Conservation (phyloP, 2,888 invertebrate species). For the Cephus rjabovi region DNA sequence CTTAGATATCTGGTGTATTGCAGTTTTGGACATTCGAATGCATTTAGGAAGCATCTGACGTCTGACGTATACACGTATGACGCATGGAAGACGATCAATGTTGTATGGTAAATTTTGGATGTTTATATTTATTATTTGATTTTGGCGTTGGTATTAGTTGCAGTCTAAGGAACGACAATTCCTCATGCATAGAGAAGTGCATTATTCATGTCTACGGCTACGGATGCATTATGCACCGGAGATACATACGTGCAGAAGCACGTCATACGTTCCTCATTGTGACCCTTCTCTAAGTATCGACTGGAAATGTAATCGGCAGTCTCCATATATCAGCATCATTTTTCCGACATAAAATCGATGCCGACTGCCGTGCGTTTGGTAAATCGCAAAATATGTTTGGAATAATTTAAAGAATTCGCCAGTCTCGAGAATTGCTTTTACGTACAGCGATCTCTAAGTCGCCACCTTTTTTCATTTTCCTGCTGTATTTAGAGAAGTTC, state of each 20-base stretch:
- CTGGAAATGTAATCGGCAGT: neutral
- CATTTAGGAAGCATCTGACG: no score
- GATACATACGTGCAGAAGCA: neutral
- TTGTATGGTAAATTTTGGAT: neutral
- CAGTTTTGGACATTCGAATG: no score
- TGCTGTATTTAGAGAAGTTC: neutral
- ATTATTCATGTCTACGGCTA: neutral
- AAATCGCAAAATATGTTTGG: constrained; percentile 43
- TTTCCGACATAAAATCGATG: constrained; percentile 47
- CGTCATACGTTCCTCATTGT: neutral
- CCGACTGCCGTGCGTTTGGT: constrained; percentile 19
- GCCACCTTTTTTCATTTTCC: no score
- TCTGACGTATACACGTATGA: neutral
- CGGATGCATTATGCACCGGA: neutral
- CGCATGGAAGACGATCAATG: neutral
- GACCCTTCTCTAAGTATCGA: neutral
- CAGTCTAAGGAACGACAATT: neutral
- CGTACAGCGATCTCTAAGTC: neutral
- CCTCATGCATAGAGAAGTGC: neutral
- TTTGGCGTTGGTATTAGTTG: neutral
- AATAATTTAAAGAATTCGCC: constrained; percentile 39
- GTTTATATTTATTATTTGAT: neutral
- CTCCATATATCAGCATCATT: constrained; percentile 42
- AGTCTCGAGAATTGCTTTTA: neutral
- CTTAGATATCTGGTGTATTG: neutral